These are phyloP conservation scores for Apis cerana DNA, from an alignment of 1,140 invertebrate genomes.

Conservation along the genomic window DNA sequence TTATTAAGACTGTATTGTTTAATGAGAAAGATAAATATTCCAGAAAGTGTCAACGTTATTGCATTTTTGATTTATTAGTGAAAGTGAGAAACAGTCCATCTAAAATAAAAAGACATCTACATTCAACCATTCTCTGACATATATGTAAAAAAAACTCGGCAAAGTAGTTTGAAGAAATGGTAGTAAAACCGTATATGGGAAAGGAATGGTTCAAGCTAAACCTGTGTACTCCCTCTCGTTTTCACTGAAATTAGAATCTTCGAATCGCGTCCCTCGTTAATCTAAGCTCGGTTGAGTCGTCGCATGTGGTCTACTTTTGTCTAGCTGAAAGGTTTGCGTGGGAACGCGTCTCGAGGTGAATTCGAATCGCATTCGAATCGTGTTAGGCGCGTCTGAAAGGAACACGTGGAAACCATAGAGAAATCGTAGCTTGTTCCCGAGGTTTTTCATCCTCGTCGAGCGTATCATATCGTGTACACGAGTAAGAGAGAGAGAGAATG, in stretches of 20 bases:
- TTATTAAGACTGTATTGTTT: too few relatives aligned
- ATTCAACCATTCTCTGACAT: too few relatives aligned
- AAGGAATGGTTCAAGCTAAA: not conserved
- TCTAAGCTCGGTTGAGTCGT: not conserved
- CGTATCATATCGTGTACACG: too few relatives aligned
- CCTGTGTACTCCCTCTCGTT: not conserved
- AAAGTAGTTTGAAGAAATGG: too few relatives aligned
- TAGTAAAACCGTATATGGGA: not conserved
- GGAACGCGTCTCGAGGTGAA: slow-evolving; percentile 5
- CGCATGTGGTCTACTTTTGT: not conserved
- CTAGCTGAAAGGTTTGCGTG: slow-evolving; percentile 3
- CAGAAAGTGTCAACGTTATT: too few relatives aligned
- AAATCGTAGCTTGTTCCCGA: not conserved
- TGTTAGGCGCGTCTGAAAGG: not conserved
- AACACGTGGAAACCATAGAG: slow-evolving; percentile 21
- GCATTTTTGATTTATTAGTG: too few relatives aligned
- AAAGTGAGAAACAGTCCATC: too few relatives aligned
- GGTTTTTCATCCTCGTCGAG: not conserved
- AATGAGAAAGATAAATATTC: too few relatives aligned
- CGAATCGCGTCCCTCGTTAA: not conserved
- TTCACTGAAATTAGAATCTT: slow-evolving; percentile 13
- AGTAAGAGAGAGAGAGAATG: not conserved
- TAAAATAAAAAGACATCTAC: too few relatives aligned
- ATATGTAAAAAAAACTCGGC: too few relatives aligned
- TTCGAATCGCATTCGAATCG: slow-evolving; percentile 2